A percentile compares a stretch with the other conserved stretches of the same genome.
phyloP scores from a whole-genome alignment of 1,140 invertebrate genomes.

The Platorchestia sp. region DNA sequence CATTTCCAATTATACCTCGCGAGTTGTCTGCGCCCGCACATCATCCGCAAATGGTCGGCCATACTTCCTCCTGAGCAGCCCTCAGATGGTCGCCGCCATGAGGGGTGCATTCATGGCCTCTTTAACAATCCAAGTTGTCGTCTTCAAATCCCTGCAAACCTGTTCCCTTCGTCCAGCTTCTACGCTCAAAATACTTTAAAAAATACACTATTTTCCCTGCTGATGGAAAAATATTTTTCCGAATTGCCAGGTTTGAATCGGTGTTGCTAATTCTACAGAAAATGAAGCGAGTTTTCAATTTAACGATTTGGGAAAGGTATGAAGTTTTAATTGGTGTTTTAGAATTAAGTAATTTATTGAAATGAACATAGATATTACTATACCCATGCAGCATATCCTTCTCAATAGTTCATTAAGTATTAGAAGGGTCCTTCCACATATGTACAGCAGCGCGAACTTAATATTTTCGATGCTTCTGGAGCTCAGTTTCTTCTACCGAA shows the following conservation, averaged over 20 bases:
- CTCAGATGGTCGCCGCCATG: conserved; percentile 9
- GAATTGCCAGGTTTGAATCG: neutral
- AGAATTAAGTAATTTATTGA: neutral
- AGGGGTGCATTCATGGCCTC: conserved; percentile 39
- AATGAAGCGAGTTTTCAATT: neutral
- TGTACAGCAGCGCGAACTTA: too few species aligned
- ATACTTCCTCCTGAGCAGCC: neutral
- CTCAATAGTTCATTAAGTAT: too few species aligned
- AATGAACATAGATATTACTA: neutral
- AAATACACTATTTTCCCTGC: neutral
- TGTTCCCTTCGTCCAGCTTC: neutral
- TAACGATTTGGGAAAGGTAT: neutral
- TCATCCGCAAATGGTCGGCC: conserved; percentile 36
- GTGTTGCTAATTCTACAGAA: neutral
- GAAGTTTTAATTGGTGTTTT: neutral
- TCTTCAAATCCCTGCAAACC: neutral
- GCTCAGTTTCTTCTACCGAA: too few species aligned
- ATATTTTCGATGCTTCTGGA: too few species aligned
- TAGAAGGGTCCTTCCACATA: too few species aligned
- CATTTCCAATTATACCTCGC: conserved; percentile 48
- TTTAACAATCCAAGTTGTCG: neutral
- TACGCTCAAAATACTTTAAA: neutral
- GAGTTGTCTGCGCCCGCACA: conserved; percentile 42
- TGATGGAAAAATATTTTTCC: neutral
- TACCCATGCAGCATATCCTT: too few species aligned